Evolutionary conservation across 2,888 invertebrate genomes (phyloP).

Genomic region (Caradrina clavipalpis): DNA sequence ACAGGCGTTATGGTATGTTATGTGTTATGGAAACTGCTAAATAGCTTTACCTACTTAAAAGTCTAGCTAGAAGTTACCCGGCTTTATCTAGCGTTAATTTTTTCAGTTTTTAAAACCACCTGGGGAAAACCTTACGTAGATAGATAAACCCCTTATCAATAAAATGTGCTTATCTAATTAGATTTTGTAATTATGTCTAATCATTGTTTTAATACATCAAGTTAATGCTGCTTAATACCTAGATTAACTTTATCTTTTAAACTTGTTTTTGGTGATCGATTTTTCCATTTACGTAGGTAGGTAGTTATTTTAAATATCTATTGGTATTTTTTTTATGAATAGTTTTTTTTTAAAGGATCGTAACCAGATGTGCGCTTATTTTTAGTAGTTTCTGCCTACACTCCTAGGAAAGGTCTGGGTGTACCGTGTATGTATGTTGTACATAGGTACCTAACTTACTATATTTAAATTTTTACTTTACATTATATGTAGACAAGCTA

Average conservation of each 20-base stretch:
- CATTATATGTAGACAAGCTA: no score
- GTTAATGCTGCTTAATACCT: conserved; percentile 42
- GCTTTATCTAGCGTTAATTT: background rate
- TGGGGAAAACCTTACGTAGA: conserved; percentile 20
- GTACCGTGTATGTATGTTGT: no score
- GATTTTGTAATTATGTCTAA: conserved; percentile 40
- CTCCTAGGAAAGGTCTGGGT: no score
- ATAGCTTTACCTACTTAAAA: background rate
- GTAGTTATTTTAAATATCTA: conserved; percentile 6
- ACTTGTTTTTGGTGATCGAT: conserved; percentile 22
- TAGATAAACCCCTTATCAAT: conserved; percentile 29
- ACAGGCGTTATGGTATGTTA: no score
- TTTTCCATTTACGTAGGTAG: conserved; percentile 14
- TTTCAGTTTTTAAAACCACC: background rate
- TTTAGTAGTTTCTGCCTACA: no score
- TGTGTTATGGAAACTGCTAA: no score
- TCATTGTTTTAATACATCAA: conserved; percentile 42
- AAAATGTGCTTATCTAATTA: conserved; percentile 44
- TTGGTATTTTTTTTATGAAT: background rate
- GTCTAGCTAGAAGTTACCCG: background rate
- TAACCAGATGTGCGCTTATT: no score
- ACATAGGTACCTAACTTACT: no score
- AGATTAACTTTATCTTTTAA: conserved; percentile 46
- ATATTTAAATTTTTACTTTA: no score
- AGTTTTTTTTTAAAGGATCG: no score